These are phyloP conservation scores for Prunella fulvescens DNA, from an alignment of 2,113 vertebrate species.

Conservation along the genomic window DNA sequence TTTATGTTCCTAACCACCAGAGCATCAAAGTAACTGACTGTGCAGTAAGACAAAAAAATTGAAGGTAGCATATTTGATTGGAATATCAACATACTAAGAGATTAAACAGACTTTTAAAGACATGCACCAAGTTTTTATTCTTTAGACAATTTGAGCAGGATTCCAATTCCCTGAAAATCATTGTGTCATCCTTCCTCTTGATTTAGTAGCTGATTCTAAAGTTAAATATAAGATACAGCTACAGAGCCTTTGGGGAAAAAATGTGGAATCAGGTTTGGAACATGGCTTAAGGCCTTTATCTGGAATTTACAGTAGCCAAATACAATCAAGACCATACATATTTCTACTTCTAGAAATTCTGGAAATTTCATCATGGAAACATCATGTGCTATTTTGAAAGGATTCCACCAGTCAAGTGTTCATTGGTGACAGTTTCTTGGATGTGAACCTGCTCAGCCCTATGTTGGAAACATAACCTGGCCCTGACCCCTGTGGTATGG, in stretches of 20 bases:
- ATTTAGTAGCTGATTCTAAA: neutral
- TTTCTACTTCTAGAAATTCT: neutral
- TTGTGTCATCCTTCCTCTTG: neutral
- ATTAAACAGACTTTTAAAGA: neutral
- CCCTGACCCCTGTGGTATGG: fast-evolving
- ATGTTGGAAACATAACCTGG: neutral
- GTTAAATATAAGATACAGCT: neutral
- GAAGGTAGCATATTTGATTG: neutral
- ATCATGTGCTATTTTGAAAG: neutral
- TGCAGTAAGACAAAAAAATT: neutral
- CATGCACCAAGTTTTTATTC: neutral
- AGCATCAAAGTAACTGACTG: neutral
- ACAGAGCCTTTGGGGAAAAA: neutral
- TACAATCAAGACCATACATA: neutral
- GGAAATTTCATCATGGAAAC: neutral
- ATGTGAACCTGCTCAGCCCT: neutral
- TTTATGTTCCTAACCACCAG: neutral
- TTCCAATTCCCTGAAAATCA: neutral
- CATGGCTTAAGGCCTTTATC: neutral
- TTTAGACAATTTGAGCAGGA: neutral
- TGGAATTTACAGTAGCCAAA: neutral
- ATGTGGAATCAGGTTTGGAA: neutral
- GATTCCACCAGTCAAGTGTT: neutral
- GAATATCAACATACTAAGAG: neutral
- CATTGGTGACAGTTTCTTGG: neutral